phyloP scores from a whole-genome alignment of 2,888 invertebrate genomes.

The Stenotaenia linearis region DNA sequence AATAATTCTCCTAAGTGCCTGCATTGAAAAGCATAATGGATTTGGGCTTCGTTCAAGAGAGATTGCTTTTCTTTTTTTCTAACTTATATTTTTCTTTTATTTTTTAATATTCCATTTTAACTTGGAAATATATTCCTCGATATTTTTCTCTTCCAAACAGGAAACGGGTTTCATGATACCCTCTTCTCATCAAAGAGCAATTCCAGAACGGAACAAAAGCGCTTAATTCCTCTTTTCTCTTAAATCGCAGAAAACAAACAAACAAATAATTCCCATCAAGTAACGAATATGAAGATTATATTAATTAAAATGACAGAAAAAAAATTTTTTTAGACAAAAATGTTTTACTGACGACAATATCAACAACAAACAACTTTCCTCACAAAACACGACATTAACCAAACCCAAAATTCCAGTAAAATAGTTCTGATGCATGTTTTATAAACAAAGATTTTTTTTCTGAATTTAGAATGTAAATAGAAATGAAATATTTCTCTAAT shows the following conservation, averaged over 20 bases:
- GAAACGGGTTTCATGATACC: neutral
- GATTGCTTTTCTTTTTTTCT: neutral
- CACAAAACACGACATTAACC: neutral
- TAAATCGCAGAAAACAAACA: neutral
- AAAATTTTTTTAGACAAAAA: neutral
- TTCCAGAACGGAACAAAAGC: too few relatives aligned
- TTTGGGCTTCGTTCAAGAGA: conserved; percentile 19
- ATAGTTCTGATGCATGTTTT: neutral
- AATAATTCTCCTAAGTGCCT: conserved; percentile 14
- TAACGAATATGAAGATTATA: neutral
- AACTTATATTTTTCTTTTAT: conserved; percentile 6
- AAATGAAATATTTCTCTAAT: too few relatives aligned
- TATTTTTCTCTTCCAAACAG: neutral
- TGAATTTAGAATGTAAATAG: neutral
- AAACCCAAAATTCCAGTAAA: neutral
- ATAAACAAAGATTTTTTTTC: neutral
- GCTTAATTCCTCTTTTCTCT: neutral
- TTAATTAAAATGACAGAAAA: neutral
- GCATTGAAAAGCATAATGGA: conserved; percentile 19
- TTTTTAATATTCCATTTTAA: neutral
- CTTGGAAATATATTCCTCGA: neutral
- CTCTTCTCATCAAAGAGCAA: neutral
- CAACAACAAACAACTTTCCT: neutral
- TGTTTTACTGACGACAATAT: neutral
- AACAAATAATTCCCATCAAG: neutral